Base-by-base conservation (phyloP, 2,888 invertebrate genomes). In the Drosophila gaucha region DNA sequence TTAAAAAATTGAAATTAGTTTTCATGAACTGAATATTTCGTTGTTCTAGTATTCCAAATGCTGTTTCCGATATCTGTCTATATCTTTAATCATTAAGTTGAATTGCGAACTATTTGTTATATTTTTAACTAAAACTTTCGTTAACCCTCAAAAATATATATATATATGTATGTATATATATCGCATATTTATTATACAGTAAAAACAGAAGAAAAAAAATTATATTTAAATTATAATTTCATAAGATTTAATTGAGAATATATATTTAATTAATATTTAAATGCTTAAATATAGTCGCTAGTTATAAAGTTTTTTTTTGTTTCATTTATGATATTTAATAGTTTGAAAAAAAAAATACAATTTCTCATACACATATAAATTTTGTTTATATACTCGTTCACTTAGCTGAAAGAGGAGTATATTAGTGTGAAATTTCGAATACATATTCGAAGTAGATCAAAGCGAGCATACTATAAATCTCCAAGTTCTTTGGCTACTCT, bases 161-260 rank as follows among this genome's bases (percentile, higher is more conserved):
- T 33, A 39, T 39, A 39, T 14, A 24, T 10, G 24, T 41, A 41
- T 1, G 10, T 9, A 22, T 39, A 38, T 22, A 20, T 46, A 56
- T 56, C 26, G 41, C 36, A 43, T 62, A 63, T 73, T 78, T 76
- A 78, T 76, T 80, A 35, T 58, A 71, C 31, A 67, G 20, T 18
- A 24, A 28, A n/a, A 46, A 57, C 49, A 55, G 52, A 54, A 63
- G 4, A n/a, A n/a, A 46, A 33, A 47, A 47, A 46, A 35, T 35
- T 5, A 38, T 16, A 39, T 14, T 16, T 41, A 67, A 46, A 44
- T 43, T 35, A 38, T 63, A 74, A 56, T 44, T n/a, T 44, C 4
- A 57, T 41, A 36, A 46, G 14, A 10, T 41, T 24, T 10, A 41
- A 41, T 41, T 24, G 24, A 41, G 14, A 24, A 24, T 9, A 14